phyloP scores from a whole-genome alignment of 2,888 invertebrate species.

The Brenthis ino region DNA sequence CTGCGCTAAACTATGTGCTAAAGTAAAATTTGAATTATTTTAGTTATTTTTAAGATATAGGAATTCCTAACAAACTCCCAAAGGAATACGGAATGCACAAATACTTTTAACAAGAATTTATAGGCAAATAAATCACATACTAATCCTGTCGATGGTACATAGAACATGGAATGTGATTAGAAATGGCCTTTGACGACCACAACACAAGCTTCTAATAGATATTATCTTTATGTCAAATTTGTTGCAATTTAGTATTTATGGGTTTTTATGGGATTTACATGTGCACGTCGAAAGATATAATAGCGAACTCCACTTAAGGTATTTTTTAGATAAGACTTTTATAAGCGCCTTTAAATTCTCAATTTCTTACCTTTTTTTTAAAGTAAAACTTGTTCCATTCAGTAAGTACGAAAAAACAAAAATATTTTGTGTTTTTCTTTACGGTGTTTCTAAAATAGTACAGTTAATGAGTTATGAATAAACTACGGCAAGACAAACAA shows the following conservation, averaged over 20 bases:
- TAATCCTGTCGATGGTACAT: conserved; percentile 27
- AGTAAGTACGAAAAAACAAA: no score
- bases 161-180: neutral
- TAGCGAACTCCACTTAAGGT: no score
- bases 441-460: neutral
- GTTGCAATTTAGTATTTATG: neutral
- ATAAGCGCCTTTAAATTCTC: no score
- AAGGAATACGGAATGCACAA: conserved; percentile 19
- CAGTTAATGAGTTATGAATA: neutral
- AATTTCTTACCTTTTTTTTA: no score
- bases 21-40: no score
- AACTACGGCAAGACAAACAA: conserved; percentile 1
- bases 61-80: conserved; percentile 19
- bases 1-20: no score
- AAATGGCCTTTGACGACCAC: neutral
- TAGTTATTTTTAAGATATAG: neutral
- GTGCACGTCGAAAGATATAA: neutral
- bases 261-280: no score
- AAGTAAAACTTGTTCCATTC: no score
- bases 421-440: no score
- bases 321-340: no score
- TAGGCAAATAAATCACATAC: conserved; percentile 30
- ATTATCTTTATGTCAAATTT: neutral
- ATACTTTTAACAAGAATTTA: conserved; percentile 27
- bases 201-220: neutral